These are phyloP conservation scores for Lophotriccus pileatus DNA, from an alignment of 2,797 vertebrate species.

Conservation along the genomic window DNA sequence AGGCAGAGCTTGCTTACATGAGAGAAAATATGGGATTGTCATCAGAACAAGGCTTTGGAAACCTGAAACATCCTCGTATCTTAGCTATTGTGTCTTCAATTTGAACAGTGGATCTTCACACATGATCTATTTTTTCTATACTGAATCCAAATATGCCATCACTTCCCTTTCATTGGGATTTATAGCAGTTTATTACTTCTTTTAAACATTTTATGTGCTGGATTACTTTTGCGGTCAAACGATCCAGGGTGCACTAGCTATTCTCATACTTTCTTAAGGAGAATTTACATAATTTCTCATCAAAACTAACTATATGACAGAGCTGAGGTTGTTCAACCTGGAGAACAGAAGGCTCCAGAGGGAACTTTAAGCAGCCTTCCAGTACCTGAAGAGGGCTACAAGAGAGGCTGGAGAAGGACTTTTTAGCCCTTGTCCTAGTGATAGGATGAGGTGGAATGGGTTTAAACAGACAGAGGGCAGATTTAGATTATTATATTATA, in stretches of 20 bases:
- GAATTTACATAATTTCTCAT: not conserved
- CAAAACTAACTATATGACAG: not conserved
- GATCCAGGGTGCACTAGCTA: not conserved
- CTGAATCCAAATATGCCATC: not conserved
- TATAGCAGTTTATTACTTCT: not conserved
- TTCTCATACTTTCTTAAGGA: not conserved
- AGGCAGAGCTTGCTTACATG: not conserved
- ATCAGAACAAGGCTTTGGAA: not conserved
- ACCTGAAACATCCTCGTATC: not conserved
- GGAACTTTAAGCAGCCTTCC: too few species aligned
- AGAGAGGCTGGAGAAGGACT: not conserved
- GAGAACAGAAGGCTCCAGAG: not conserved
- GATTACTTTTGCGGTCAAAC: not conserved
- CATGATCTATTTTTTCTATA: not conserved
- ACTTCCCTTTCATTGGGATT: not conserved
- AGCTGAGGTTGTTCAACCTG: not conserved
- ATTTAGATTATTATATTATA: not conserved
- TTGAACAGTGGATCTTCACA: not conserved
- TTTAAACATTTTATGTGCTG: not conserved
- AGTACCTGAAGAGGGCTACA: not conserved
- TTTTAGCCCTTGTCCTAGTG: not conserved
- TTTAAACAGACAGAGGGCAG: not conserved
- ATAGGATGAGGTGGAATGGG: not conserved
- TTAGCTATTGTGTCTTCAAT: not conserved
- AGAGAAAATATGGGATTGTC: not conserved